phyloP scores from a whole-genome alignment of 2,113 vertebrate species.

The Spermophilus dauricus region DNA sequence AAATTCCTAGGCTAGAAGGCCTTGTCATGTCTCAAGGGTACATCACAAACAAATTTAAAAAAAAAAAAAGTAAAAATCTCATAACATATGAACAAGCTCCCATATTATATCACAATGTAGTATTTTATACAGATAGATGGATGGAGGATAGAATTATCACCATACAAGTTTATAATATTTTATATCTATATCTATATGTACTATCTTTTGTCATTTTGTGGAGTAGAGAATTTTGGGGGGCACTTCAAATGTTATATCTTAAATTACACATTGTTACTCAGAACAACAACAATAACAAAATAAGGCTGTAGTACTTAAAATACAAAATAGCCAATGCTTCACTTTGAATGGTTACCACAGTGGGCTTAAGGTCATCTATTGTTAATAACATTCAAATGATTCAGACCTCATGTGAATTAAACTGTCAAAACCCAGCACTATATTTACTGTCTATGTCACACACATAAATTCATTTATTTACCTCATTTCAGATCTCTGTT shows the following conservation, averaged over 20 bases:
- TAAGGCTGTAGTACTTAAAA: neutral
- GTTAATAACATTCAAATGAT: neutral
- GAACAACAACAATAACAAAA: constrained; percentile 16
- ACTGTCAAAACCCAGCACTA: constrained; percentile 13
- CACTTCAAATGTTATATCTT: constrained; percentile 16
- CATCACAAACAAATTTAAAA: neutral
- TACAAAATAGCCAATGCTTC: neutral
- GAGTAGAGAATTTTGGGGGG: neutral
- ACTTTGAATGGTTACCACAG: neutral
- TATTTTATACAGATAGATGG: neutral
- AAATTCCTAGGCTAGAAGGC: neutral
- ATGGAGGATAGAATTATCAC: neutral
- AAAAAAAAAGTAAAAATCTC: neutral
- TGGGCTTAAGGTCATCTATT: neutral
- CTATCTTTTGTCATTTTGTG: neutral
- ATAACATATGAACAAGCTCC: neutral
- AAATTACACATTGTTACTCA: neutral
- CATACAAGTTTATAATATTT: neutral
- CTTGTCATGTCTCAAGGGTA: neutral
- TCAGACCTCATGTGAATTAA: neutral
- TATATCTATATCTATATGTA: neutral
- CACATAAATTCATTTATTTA: neutral
- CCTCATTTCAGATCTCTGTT: neutral
- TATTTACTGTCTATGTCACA: neutral
- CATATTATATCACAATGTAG: neutral